Evolutionary conservation across 2,113 vertebrate species (phyloP).

Genomic region (Protobothrops flavoviridis): DNA sequence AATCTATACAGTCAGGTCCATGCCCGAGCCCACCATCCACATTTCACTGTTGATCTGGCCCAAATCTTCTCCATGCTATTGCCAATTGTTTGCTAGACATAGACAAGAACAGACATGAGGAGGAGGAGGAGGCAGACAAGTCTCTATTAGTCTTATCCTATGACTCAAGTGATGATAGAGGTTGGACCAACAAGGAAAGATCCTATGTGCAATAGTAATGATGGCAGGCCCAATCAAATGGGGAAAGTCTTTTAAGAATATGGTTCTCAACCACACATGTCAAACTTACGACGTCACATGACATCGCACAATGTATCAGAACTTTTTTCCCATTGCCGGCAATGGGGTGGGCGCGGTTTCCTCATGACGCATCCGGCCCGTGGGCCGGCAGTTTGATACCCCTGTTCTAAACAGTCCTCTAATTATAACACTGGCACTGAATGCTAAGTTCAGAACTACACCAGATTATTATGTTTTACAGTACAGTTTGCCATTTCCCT

Average conservation of each 20-base stretch:
- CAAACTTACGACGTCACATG: too few relatives aligned
- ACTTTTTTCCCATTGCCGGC: too few relatives aligned
- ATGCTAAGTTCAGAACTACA: neutral
- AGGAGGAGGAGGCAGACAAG: neutral
- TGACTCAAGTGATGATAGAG: neutral
- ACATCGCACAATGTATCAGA: too few relatives aligned
- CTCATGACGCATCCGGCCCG: too few relatives aligned
- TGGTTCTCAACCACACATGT: too few relatives aligned
- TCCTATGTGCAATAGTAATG: neutral
- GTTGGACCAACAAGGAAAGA: neutral
- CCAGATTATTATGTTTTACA: neutral
- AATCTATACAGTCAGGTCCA: neutral
- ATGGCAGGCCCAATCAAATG: neutral
- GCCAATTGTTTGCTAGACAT: neutral
- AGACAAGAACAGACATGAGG: neutral
- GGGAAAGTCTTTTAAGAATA: neutral
- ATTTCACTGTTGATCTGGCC: neutral
- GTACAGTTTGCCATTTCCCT: neutral
- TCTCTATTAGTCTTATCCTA: neutral
- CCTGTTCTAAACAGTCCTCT: neutral
- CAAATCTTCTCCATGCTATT: neutral
- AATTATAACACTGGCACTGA: neutral
- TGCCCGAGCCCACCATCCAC: too few relatives aligned
- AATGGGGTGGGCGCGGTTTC: too few relatives aligned
- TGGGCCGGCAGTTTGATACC: too few relatives aligned